These are phyloP conservation scores for Tigriopus japonicus DNA, from an alignment of 1,140 invertebrate genomes.

Conservation along the genomic window DNA sequence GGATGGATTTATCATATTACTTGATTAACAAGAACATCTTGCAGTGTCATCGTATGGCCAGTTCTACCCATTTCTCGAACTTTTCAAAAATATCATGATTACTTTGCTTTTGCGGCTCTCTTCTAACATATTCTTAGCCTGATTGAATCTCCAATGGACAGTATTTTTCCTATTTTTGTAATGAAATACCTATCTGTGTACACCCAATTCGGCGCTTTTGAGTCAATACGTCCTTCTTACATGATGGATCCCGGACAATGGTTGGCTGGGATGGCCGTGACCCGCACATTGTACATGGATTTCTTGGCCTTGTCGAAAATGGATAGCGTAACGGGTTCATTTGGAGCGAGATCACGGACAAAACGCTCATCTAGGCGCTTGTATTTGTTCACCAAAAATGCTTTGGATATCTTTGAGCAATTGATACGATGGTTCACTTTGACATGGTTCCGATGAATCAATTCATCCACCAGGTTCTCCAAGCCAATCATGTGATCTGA, in stretches of 20 bases:
- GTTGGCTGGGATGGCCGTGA: conserved; percentile 40
- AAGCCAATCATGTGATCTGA: conserved; percentile 44
- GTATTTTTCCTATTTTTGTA: too few species aligned
- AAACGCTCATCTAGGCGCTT: conserved; percentile 17
- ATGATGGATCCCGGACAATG: conserved; percentile 53
- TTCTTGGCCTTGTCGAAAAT: conserved; percentile 19
- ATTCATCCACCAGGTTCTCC: conserved; percentile 18
- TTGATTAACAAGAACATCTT: too few species aligned
- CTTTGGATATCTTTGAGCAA: conserved; percentile 18
- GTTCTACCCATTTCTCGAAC: too few species aligned
- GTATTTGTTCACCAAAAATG: conserved; percentile 17
- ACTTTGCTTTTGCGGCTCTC: too few species aligned
- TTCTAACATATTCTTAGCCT: too few species aligned
- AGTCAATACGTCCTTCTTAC: too few species aligned
- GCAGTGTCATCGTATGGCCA: too few species aligned
- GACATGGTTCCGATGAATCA: conserved; percentile 19
- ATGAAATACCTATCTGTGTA: too few species aligned
- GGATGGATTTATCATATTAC: too few species aligned
- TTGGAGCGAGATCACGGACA: conserved; percentile 17
- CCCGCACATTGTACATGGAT: conserved; percentile 25
- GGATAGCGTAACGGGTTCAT: conserved; percentile 18
- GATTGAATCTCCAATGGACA: too few species aligned
- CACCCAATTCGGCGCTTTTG: too few species aligned
- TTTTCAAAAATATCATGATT: too few species aligned
- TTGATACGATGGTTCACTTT: conserved; percentile 18